Evolutionary conservation across 2,888 invertebrate species (phyloP).

Genomic region (Lysandra coridon): DNA sequence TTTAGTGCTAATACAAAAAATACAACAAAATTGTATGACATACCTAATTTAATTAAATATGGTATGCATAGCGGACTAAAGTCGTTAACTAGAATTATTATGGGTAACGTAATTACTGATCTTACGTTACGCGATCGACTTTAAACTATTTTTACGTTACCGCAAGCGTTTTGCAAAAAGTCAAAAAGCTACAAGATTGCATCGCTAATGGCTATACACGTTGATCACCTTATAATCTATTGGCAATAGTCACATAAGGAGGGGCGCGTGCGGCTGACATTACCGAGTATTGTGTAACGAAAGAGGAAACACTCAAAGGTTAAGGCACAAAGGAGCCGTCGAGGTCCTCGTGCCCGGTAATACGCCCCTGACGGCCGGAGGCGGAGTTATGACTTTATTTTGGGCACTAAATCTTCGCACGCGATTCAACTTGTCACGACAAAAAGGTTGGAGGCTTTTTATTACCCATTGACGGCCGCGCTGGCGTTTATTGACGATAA

Average conservation of each 20-base stretch:
- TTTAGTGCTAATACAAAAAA: background rate
- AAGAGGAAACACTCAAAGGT: constrained; percentile 7
- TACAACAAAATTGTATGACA: background rate
- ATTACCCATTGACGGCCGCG: background rate
- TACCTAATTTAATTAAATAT: background rate
- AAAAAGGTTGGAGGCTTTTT: background rate
- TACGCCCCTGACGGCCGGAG: background rate
- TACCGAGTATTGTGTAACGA: background rate
- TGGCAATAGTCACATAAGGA: constrained; percentile 2
- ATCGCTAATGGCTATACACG: constrained; percentile 3
- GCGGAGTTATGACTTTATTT: constrained; percentile 5
- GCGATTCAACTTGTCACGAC: background rate
- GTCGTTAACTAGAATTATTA: background rate
- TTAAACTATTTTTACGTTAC: background rate
- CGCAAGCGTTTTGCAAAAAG: background rate
- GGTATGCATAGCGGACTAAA: background rate
- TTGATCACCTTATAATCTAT: background rate
- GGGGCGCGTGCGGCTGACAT: background rate
- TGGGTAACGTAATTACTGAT: background rate
- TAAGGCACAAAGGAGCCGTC: constrained; percentile 3
- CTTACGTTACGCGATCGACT: background rate
- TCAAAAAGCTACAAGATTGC: background rate
- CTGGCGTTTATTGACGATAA: background rate
- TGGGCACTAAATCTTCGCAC: background rate
- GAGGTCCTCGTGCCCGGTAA: background rate